Evolutionary conservation across 2,113 vertebrate genomes (phyloP), one percentile per base, ranked within the genome.

Genomic region (Mesoclemmys tuberculata): DNA sequence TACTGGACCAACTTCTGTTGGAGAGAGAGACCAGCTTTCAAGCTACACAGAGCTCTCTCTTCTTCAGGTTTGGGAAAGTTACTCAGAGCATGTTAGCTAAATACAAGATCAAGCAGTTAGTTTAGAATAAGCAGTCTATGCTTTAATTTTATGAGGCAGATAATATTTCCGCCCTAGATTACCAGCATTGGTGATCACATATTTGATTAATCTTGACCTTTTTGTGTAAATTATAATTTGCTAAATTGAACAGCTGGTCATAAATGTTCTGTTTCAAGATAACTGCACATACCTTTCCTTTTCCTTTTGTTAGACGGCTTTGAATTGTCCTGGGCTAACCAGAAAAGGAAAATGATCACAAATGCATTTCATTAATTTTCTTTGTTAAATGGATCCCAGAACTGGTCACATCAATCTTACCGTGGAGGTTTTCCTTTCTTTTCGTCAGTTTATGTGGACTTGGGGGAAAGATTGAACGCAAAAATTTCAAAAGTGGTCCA

Each of bases 301-400:
- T 91, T 93, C 74, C 80, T 41, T 90, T 16, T 90, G 26, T 82
- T 94, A 71, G 49, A 85, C 93, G 71, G 35, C 71, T 94, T 92
- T 85, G 81, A 84, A 82, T 27, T 44, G 22, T 64, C 58, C 31
- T 56, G 80, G 10, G 10, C 19, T 82, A 83, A 84, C 85, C 78
- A n/a, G 7, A 89, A 24, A 94, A 88, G 79, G 44, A 77, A 46
- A 46, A 84, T n/a, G 21, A 84, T 49, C 31, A 93, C 48, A 92
- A 74, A 83, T 52, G 48, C 46, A 75, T 44, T 80, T 93, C 82
- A 75, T 91, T 90, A 9, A 84, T 90, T 87, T 79, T 18, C 80
- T 92, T 75, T 94, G 77, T 19, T 5, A 2, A 46, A 41, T 22
- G 44, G 80, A 54, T 27, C n/a, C 38, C 9, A 41, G 48, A 49